Conservation (phyloP, 2,888 invertebrate species). For the Calliopum simillimum region DNA sequence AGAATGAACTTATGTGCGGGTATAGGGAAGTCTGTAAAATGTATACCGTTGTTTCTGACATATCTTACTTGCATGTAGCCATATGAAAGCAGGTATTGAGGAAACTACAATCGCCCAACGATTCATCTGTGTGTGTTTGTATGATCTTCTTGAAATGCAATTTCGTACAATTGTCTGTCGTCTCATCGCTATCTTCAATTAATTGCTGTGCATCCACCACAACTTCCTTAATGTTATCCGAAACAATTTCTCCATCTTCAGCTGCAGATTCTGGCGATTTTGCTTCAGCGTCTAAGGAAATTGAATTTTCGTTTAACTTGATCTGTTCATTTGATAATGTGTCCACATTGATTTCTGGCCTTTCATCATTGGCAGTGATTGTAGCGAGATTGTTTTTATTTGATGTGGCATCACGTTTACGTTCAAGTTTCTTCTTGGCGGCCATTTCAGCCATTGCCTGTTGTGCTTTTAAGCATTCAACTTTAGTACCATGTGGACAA, state of each 20-base stretch:
- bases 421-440: constrained; percentile 59
- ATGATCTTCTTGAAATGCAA: constrained; percentile 98
- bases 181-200: constrained; percentile 47
- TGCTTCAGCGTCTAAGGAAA: constrained; percentile 26
- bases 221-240: constrained; percentile 52
- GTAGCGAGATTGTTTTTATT: constrained; percentile 19
- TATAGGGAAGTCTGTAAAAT: neutral
- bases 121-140: constrained; percentile 93
- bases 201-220: constrained; percentile 51
- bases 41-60: neutral
- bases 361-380: constrained; percentile 7
- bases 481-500: constrained; percentile 94
- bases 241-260: constrained; percentile 59
- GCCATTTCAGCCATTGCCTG: constrained; percentile 66
- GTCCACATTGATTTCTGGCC: neutral
- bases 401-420: constrained; percentile 39
- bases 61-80: constrained; percentile 91
- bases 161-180: constrained; percentile 80
- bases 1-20: neutral
- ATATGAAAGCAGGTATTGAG: constrained; percentile 99
- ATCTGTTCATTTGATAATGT: neutral
- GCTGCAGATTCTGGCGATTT: constrained; percentile 49
- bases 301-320: constrained; percentile 6
- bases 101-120: constrained; percentile 96
- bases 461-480: constrained; percentile 79